Evolutionary conservation across 2,888 invertebrate genomes (phyloP), one percentile per base, ranked within the genome.

Genomic region (Acleris literana): DNA sequence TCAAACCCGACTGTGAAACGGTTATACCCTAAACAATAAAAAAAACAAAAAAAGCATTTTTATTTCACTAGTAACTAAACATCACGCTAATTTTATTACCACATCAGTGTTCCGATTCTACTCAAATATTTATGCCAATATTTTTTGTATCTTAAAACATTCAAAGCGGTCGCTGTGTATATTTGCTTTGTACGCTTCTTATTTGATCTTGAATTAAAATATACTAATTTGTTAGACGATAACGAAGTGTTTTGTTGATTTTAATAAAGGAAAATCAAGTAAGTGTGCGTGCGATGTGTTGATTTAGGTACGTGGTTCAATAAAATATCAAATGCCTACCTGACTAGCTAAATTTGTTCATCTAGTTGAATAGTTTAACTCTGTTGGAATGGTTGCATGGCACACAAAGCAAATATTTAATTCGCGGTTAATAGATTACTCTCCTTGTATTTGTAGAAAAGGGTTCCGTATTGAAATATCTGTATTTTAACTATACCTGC

Each of bases 1-100:
- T 74, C 73, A 73, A 70, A 68, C 69, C 58, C 71, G 68, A 76
- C 75, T 87, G 85, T 87, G 86, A 80, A 87, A 82, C 80, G 83
- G 82, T 82, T 76, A 16, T 60, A 57, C 61, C 51, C 68, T 56
- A 17, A 48, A 63, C 29, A n/a, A 54, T 33, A 56, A 52, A 11
- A 63, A 52, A 56, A 39, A 68, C 46, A 64, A 57, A 56, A n/a
- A 55, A 63, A 56, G 43, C 59, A 53, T 65, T 61, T 65, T 49
- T 65, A 58, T 65, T 65, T 54, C 49, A 39, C 29, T 64, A 61
- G 17, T 44, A 46, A 65, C 43, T 46, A 22, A 44, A 65, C 65
- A 65, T 65, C 65, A 65, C 65, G 44, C 55, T 60, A 51, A 57
- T 65, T 49, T 43, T 55, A 65, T 43, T 60, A 65, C 60, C 60